Evolutionary conservation across 1,140 invertebrate species (phyloP).

Genomic region (Megalonaias nervosa): DNA sequence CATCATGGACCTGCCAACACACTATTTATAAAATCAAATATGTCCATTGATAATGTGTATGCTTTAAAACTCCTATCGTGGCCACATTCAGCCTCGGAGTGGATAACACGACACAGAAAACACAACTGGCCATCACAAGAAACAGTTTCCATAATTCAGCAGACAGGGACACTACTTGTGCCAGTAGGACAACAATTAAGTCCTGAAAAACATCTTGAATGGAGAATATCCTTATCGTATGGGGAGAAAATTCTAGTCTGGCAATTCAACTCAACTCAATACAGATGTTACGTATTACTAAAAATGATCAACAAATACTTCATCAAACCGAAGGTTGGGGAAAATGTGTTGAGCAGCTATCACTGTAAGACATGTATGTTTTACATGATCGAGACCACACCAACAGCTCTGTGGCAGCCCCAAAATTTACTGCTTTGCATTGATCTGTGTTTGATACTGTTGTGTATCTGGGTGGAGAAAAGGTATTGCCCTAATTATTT

Average conservation of each 20-base stretch:
- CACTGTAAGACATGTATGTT: constrained; percentile 13
- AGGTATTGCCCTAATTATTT: constrained; percentile 1
- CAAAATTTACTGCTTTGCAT: constrained; percentile 11
- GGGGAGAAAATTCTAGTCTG: constrained; percentile 16
- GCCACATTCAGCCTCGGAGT: too few species aligned
- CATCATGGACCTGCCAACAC: too few species aligned
- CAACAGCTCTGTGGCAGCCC: background rate
- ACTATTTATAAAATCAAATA: too few species aligned
- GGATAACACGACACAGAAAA: too few species aligned
- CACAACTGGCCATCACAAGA: too few species aligned
- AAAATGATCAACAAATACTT: constrained; percentile 16
- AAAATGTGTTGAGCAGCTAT: background rate
- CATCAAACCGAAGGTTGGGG: constrained; percentile 3
- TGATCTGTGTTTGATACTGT: background rate
- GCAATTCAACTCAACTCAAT: constrained; percentile 3
- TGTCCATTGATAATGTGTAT: too few species aligned
- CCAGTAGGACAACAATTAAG: constrained; percentile 1
- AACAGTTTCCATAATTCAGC: background rate
- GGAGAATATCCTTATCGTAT: constrained; percentile 20
- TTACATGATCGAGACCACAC: constrained; percentile 8
- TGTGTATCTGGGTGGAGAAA: background rate
- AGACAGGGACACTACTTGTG: constrained; percentile 2
- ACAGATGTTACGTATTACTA: constrained; percentile 14
- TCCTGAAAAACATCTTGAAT: constrained; percentile 7
- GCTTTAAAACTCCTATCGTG: too few species aligned